Base-by-base conservation (phyloP, 2,797 vertebrate species). In the Phalanger gymnotis region DNA sequence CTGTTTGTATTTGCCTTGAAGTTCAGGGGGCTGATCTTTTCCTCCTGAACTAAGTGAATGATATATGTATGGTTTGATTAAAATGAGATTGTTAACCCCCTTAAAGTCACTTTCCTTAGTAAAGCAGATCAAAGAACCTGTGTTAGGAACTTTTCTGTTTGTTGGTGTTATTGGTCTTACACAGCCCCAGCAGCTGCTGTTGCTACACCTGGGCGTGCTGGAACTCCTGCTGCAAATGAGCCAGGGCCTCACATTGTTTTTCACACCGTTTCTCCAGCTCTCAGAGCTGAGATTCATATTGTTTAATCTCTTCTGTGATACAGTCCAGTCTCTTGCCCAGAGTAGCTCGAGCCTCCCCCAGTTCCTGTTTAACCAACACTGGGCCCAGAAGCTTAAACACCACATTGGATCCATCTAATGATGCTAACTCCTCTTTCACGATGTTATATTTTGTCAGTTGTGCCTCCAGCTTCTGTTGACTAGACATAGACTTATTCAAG, bases 391-490 rank as follows among this genome's bases (percentile, higher is more conserved):
- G 99, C 94, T 99, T 99, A 97, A 99, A 99, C 87, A 99, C 99
- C 1, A 98, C 99, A 98, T 99, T 99, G 57, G 99, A 98, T 90
- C 97, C 98, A 93, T 99, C 99, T 98, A 99, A 98, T 91, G 99
- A 94, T 91, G 99, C 99, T 95, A 99, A 97, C 96, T 99, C 99
- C 99, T 99, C 99, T 98, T 99, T 99, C 57, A 99, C 99, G 13
- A 99, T 99, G 94, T 99, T 99, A 97, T 99, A 99, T 97, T 99
- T 99, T 0, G 99, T 99, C 92, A 99, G 96, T 96, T 99, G 99
- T 3, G 99, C 99, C 96, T 99, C 99, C 96, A 99, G 98, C 94
- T 99, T 99, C 98, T 99, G 99, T 97, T 99, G 98, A 56, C 99
- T 98, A 19, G 99, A 98, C 99, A 99, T 99, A 97, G 98, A 99